A percentile compares a stretch with the other conserved stretches of the same genome.
phyloP scores from a whole-genome alignment of 2,888 invertebrate genomes.

The Unio delphinus region DNA sequence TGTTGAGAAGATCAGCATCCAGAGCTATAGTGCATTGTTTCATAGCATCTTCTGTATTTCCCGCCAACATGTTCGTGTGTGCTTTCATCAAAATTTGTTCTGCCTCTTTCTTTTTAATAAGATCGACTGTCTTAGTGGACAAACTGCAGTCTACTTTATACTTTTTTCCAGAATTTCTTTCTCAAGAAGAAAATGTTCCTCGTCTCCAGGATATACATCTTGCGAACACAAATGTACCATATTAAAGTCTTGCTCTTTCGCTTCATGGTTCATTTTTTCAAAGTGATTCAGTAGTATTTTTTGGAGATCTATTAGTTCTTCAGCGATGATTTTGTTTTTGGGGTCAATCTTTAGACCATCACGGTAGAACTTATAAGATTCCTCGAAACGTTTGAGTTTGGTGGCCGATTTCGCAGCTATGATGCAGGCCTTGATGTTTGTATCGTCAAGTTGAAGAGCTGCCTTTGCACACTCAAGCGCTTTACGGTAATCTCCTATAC shows the following conservation, averaged over 20 bases:
- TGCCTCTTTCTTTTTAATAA: conserved; percentile 31
- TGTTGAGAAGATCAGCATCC: conserved; percentile 38
- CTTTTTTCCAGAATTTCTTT: conserved; percentile 53
- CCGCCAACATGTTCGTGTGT: conserved; percentile 35
- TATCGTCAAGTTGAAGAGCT: conserved; percentile 32
- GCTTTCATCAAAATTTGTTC: conserved; percentile 44
- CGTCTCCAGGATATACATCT: conserved; percentile 60
- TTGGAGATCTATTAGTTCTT: conserved; percentile 49
- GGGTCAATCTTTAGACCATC: conserved; percentile 50
- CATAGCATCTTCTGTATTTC: conserved; percentile 34
- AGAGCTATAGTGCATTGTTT: conserved; percentile 34
- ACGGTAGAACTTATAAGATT: conserved; percentile 50
- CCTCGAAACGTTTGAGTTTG: conserved; percentile 43
- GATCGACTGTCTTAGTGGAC: conserved; percentile 10
- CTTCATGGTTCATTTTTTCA: conserved; percentile 10
- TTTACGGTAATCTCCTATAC: conserved; percentile 22
- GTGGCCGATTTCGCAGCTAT: conserved; percentile 43
- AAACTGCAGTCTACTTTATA: conserved; percentile 35
- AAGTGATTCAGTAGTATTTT: conserved; percentile 49
- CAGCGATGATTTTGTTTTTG: conserved; percentile 38
- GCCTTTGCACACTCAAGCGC: conserved; percentile 42
- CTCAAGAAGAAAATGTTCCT: conserved; percentile 49
- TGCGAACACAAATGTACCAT: conserved; percentile 56
- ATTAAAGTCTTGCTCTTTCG: conserved; percentile 47
- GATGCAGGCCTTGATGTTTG: conserved; percentile 26